These are phyloP conservation scores for Zapornia atra DNA, from an alignment of 2,113 vertebrate genomes.

Conservation along the genomic window DNA sequence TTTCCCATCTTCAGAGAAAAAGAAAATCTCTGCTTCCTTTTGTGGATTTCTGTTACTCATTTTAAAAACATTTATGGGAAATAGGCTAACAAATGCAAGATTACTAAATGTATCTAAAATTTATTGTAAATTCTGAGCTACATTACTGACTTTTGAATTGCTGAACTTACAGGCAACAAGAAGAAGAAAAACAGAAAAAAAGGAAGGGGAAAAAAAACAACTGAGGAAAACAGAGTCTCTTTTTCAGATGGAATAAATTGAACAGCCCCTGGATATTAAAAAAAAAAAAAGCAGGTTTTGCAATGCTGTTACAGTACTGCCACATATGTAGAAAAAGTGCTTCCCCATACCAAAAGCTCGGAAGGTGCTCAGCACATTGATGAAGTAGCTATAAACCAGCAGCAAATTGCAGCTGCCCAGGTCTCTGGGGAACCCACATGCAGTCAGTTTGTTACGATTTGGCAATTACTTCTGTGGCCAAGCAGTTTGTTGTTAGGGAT, in stretches of 20 bases:
- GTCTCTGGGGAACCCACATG: background rate
- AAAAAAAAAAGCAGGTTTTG: background rate
- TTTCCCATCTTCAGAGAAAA: background rate
- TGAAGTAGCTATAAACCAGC: background rate
- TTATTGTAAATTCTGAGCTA: background rate
- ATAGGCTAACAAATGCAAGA: background rate
- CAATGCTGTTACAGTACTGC: background rate
- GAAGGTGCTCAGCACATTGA: background rate
- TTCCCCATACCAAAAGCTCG: background rate
- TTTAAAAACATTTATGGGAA: background rate
- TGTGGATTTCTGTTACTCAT: background rate
- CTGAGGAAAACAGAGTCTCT: background rate
- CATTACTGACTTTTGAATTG: background rate
- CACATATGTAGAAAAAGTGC: background rate
- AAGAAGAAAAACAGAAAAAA: fast-evolving
- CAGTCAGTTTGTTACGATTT: background rate
- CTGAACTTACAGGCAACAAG: background rate
- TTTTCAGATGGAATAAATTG: background rate
- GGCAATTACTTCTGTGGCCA: background rate
- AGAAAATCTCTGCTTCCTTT: background rate
- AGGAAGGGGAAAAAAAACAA: fast-evolving
- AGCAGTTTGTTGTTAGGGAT: background rate
- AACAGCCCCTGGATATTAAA: background rate
- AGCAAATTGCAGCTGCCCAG: background rate
- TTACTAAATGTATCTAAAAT: background rate